Percentiles rank a stretch among this genome's conserved stretches.
Evolutionary conservation across 64 coral and sea anemone species (phyloP).

Genomic region (Porites lutea): DNA sequence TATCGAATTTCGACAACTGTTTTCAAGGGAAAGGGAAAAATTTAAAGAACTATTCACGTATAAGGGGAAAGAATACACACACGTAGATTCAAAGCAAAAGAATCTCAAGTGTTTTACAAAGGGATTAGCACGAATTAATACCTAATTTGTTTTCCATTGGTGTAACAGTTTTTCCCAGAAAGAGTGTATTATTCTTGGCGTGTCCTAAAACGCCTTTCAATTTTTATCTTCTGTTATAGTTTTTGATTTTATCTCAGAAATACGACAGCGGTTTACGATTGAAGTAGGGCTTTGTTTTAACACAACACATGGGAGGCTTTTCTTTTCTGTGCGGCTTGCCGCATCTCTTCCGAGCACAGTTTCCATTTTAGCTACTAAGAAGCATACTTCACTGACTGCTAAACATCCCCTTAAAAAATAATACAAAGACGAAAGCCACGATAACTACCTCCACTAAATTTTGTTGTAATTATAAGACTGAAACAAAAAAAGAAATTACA

Average conservation of each 20-base stretch:
- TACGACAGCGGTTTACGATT: background rate
- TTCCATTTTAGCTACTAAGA: background rate
- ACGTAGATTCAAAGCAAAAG: background rate
- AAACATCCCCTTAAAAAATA: no score
- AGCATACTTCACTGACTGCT: no score
- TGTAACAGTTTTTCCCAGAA: background rate
- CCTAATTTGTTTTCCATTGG: background rate
- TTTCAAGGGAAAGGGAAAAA: background rate
- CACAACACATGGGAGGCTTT: background rate
- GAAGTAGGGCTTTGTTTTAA: background rate
- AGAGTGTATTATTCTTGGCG: background rate
- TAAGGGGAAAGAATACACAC: background rate
- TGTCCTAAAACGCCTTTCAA: background rate
- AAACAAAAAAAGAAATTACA: no score
- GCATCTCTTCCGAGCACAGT: background rate
- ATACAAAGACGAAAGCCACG: no score
- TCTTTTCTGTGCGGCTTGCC: background rate
- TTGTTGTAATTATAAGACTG: no score
- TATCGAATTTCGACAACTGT: slow-evolving; percentile 14
- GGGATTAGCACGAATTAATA: background rate
- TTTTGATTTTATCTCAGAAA: slow-evolving; percentile 28
- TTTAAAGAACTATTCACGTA: background rate
- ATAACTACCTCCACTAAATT: no score
- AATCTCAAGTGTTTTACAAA: background rate
- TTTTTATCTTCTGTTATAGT: background rate